These are phyloP conservation scores for Escarpia spicata DNA, from an alignment of 2,888 invertebrate genomes.

Conservation along the genomic window DNA sequence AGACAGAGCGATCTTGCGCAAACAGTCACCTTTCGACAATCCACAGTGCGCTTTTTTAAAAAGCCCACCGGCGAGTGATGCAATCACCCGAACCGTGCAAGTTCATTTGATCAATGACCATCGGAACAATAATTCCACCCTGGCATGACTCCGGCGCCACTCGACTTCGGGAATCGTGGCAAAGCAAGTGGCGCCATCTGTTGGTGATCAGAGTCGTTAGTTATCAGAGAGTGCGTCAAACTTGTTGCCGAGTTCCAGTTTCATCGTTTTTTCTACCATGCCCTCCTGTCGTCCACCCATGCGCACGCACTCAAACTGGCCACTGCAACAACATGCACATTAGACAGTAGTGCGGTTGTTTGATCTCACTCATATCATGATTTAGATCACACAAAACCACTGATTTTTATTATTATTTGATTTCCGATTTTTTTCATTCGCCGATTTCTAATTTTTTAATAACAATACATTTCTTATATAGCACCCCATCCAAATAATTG, in stretches of 20 bases:
- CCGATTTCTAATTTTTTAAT: too few relatives aligned
- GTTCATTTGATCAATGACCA: background rate
- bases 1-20: background rate
- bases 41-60: background rate
- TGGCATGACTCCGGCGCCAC: background rate
- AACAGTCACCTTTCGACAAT: background rate
- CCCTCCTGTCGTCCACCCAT: background rate
- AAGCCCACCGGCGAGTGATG: background rate
- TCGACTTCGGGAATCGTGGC: background rate
- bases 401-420: too few relatives aligned
- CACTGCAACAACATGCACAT: background rate
- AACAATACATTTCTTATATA: too few relatives aligned
- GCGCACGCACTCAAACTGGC: constrained; percentile 4
- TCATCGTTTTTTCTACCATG: constrained; percentile 61
- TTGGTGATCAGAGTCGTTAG: background rate
- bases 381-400: too few relatives aligned
- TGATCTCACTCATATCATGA: too few relatives aligned
- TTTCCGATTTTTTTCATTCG: too few relatives aligned
- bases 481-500: too few relatives aligned
- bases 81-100: background rate
- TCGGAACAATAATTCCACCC: background rate
- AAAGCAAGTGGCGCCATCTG: background rate
- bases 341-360: too few relatives aligned
- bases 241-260: constrained; percentile 74
- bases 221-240: constrained; percentile 69